A percentile compares a stretch with the other conserved stretches of the same genome.
phyloP scores from a whole-genome alignment of 2,113 vertebrate species.

The Rhodinocichla rosea region DNA sequence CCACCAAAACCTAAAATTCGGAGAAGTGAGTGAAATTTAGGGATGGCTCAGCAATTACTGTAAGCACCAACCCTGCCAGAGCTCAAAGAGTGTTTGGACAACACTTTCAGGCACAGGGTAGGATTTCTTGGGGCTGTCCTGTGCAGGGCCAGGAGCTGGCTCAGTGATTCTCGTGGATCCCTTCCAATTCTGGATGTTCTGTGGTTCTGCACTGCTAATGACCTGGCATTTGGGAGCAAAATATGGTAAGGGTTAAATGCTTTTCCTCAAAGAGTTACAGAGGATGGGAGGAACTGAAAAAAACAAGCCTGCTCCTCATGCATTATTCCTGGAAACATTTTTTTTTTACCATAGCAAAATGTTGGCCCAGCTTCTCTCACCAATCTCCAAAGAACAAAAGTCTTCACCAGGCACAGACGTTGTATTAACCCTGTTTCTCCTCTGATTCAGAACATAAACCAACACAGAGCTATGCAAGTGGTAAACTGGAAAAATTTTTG shows the following conservation, averaged over 20 bases:
- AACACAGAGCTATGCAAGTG: background rate
- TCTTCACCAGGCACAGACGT: background rate
- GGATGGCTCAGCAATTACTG: background rate
- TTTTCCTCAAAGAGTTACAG: background rate
- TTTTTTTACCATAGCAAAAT: background rate
- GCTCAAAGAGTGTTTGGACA: background rate
- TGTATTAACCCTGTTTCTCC: background rate
- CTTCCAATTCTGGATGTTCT: background rate
- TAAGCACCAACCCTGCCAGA: background rate
- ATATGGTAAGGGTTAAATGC: background rate
- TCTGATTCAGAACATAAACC: background rate
- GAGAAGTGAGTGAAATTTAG: background rate
- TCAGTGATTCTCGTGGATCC: background rate
- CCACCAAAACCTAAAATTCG: background rate
- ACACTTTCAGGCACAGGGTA: background rate
- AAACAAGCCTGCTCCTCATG: fast-evolving
- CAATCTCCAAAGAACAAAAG: background rate
- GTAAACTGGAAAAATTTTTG: fast-evolving
- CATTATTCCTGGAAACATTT: background rate
- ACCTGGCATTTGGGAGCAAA: background rate
- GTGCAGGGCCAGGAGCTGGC: background rate
- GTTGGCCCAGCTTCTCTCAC: background rate
- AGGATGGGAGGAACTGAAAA: background rate
- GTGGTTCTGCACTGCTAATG: background rate
- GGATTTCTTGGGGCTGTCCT: background rate